Base-by-base conservation (phyloP, 2,888 invertebrate species). In the Drosophila phalerata region DNA sequence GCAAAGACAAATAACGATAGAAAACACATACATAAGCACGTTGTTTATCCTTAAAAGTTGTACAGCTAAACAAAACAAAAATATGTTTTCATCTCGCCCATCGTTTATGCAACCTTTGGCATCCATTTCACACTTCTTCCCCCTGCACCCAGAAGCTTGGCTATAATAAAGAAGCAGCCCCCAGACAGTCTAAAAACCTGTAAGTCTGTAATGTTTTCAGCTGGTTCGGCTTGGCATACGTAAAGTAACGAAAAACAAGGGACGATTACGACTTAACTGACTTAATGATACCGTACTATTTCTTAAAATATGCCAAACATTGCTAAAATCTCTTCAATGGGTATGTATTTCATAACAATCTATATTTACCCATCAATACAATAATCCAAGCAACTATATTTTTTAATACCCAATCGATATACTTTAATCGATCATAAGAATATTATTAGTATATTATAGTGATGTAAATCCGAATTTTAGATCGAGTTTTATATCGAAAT, bases 1-100 rank as follows among this genome's bases (percentile, higher is more conserved):
- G 94, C 66, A 95, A 94, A 5, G 4, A 15, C 25, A 17, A 25
- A 11, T n/a, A 19, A 0, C 56, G 15, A 32, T 13, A 43, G 25
- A 42, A 40, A 32, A 25, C 11, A 38, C 19, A 28, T 34, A 19
- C 3, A 57, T 17, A 32, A 47, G 15, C 17, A 48, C 22, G 34
- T 10, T 25, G 9, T 30, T 34, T 38, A 51, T 43, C 34, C 49
- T 49, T 58, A 17, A 10, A 34, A 48, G 28, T 30, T 45, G 10
- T 25, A 22, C 13, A 8, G 5, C 22, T 19, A 15, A 22, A 55
- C n/a, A 22, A 22, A 22, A 22, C 28, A 15, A 22, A 42, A 55
- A 17, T 32, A 34, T 42, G 10, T n/a, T 34, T 34, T 9, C 15
- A 37, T n/a, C 28, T 28, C 17, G 37, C 32, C 45, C 22, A 5